Base-by-base conservation (phyloP, 2,113 vertebrate genomes). In the Anoplopoma fimbria region DNA sequence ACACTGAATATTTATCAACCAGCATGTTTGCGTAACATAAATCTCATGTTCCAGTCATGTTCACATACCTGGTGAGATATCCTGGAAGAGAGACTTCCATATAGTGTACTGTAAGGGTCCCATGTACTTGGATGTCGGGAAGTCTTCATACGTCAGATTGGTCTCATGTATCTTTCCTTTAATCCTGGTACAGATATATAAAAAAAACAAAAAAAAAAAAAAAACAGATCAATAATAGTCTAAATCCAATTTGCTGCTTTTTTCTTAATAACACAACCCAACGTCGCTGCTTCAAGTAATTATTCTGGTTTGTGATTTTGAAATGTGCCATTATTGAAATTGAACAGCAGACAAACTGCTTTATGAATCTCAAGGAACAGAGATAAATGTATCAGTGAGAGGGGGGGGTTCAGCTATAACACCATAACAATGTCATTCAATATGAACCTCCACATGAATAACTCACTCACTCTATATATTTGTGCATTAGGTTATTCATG, bases 161-260 rank as follows among this genome's bases (percentile, higher is more conserved):
- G 98, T 99, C 91, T 99, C 98, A 0, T 99, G 98, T 88, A 97
- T 97, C 93, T 99, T 99, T 53, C 98, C 98, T 91, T 99, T 99
- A 79, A 99, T 95, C 94, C 98, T 99, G 91, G 0, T 2, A 84
- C 62, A 85, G 76, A 57, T 12, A 2, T 4, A 14, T 13, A 27
- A 29, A 15, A 57, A 29, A 6, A 27, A 29, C 6, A 57, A 29
- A 6, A 6, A 12, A 62, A 34, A 34, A 85, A 88, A 82, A 64
- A 92, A 83, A 71, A 92, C 29, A 89, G 76, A 90, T 87, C 81
- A 83, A 89, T 88, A 83, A 62, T 8, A n/a, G 64, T 67, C 62
- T 36, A 40, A 83, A 86, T 75, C 58, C 15, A 75, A 79, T 93
- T 84, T 65, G 38, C 51, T 69, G 40, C 27, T 62, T 64, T 77